A percentile compares a stretch with the other conserved stretches of the same genome.
Conservation (phyloP, 2,113 vertebrate species). For the Manacus vitellinus region DNA sequence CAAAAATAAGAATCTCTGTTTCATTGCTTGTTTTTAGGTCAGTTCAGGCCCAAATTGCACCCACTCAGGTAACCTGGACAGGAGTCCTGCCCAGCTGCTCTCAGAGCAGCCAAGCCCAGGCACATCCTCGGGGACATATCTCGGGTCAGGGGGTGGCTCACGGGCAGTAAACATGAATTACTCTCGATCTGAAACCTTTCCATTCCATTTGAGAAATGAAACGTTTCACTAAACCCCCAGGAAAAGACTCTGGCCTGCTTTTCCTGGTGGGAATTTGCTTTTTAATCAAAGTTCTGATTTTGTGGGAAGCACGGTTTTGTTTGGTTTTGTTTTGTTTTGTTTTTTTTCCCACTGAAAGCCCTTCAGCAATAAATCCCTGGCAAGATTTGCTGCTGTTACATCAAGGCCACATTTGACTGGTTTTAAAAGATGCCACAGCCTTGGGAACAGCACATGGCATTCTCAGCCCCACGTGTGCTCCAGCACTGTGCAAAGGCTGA, state of each 20-base stretch:
- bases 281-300: background rate
- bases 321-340: background rate
- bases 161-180: background rate
- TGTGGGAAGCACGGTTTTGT: background rate
- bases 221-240: background rate
- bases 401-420: constrained; percentile 4
- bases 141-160: background rate
- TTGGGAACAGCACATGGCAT: background rate
- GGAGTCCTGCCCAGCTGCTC: background rate
- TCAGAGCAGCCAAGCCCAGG: background rate
- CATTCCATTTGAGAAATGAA: background rate
- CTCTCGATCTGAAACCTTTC: background rate
- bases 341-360: background rate
- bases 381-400: background rate
- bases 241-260: background rate
- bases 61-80: background rate
- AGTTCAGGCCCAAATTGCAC: background rate
- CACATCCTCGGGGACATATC: background rate
- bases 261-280: background rate
- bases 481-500: background rate
- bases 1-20: background rate
- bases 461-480: background rate
- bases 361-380: background rate
- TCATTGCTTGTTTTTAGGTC: background rate
- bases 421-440: constrained; percentile 5